These are phyloP conservation scores for Myotis myotis DNA, from an alignment of 2,797 vertebrate species.

Conservation along the genomic window DNA sequence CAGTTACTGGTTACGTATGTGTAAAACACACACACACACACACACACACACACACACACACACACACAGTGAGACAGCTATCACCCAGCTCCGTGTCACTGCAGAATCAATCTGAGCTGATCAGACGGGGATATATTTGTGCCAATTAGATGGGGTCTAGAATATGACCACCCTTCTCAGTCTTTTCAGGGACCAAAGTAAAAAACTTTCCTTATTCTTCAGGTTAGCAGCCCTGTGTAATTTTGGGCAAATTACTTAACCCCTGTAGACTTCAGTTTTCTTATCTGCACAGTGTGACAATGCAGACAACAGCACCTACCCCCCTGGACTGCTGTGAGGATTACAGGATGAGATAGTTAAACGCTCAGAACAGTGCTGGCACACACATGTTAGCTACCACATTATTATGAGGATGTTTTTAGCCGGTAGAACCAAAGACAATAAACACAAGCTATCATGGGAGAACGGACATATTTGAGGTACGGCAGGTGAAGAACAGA, in stretches of 20 bases:
- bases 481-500: background rate
- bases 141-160: background rate
- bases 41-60: background rate
- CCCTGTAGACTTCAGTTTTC: background rate
- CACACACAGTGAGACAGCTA: background rate
- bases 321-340: background rate
- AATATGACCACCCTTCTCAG: background rate
- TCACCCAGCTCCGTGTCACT: background rate
- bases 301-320: background rate
- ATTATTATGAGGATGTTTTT: background rate
- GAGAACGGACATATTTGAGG: background rate
- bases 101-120: background rate
- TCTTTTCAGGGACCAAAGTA: constrained; percentile 33
- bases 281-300: background rate
- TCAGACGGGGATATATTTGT: background rate
- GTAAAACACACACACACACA: background rate
- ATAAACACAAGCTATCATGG: background rate
- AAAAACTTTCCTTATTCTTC: background rate
- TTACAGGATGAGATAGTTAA: background rate
- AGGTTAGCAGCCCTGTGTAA: background rate
- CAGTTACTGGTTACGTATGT: background rate
- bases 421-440: constrained; percentile 1
- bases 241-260: background rate
- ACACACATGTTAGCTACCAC: background rate
- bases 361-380: background rate